Conservation (phyloP, 2,888 invertebrate species). For the Geophilus truncorum region DNA sequence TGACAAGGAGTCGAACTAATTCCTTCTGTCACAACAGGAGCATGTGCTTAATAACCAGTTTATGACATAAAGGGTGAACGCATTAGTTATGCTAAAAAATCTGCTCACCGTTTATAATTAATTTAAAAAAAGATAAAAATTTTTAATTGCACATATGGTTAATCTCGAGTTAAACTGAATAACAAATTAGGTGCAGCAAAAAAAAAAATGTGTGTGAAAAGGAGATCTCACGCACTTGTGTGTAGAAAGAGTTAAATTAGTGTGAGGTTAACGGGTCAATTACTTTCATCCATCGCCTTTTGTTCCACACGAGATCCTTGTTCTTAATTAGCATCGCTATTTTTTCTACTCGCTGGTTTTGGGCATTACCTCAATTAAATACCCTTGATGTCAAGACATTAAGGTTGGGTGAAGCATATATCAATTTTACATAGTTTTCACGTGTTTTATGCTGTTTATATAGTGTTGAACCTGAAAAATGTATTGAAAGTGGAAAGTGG, state of each 20-base stretch:
- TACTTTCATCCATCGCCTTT: slow-evolving; percentile 14
- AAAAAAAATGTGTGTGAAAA: not conserved
- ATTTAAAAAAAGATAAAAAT: too few species aligned
- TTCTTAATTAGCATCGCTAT: not conserved
- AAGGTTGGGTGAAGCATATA: not conserved
- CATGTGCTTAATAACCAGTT: too few species aligned
- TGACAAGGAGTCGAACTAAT: too few species aligned
- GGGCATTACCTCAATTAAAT: not conserved
- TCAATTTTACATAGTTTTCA: too few species aligned
- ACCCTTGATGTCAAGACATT: not conserved
- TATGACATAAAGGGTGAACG: too few species aligned
- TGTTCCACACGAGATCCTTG: not conserved
- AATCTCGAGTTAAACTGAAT: not conserved
- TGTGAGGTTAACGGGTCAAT: slow-evolving; percentile 19
- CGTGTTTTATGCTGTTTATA: not conserved
- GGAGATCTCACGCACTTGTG: not conserved
- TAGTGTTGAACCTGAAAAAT: too few species aligned
- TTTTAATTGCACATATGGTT: too few species aligned
- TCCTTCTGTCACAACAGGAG: too few species aligned
- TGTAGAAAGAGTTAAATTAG: not conserved
- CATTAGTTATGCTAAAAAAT: too few species aligned
- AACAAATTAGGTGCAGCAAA: not conserved
- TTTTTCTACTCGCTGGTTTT: not conserved
- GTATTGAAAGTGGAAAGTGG: too few species aligned
- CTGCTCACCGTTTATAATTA: too few species aligned